phyloP scores from a whole-genome alignment of 2,113 vertebrate species.

The Alligator mississippiensis region DNA sequence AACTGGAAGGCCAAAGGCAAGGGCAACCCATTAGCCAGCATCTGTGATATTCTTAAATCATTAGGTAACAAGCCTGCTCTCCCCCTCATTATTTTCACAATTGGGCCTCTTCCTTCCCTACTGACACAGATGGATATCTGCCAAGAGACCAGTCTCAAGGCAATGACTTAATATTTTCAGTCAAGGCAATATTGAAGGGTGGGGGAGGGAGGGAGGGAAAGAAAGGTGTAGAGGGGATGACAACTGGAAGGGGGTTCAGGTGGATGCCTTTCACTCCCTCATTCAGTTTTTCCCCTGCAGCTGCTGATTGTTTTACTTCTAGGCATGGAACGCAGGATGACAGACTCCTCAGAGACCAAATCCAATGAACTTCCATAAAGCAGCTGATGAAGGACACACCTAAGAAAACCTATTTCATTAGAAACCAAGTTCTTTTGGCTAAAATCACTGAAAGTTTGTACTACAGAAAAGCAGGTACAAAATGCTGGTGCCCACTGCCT shows the following conservation, averaged over 20 bases:
- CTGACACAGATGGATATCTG: neutral
- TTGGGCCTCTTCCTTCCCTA: neutral
- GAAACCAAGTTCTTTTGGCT: neutral
- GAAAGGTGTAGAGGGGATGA: too few species aligned
- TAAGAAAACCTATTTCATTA: neutral
- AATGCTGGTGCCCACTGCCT: neutral
- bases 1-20: neutral
- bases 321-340: neutral
- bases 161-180: neutral
- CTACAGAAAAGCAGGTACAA: neutral
- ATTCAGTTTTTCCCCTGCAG: conserved; percentile 38
- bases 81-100: neutral
- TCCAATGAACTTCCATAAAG: neutral
- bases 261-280: neutral
- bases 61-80: neutral
- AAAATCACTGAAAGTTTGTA: too few species aligned
- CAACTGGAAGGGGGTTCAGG: neutral
- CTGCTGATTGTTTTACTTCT: conserved; percentile 20
- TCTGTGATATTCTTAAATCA: neutral
- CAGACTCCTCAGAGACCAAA: conserved; percentile 28
- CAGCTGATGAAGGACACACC: conserved; percentile 27
- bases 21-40: neutral
- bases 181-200: neutral
- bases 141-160: conserved; percentile 9
- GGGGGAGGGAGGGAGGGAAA: too few species aligned